These are phyloP conservation scores for Aphrocallistes beatrix DNA, from an alignment of 37 sponge, comb jelly and placozoan species.

Conservation along the genomic window DNA sequence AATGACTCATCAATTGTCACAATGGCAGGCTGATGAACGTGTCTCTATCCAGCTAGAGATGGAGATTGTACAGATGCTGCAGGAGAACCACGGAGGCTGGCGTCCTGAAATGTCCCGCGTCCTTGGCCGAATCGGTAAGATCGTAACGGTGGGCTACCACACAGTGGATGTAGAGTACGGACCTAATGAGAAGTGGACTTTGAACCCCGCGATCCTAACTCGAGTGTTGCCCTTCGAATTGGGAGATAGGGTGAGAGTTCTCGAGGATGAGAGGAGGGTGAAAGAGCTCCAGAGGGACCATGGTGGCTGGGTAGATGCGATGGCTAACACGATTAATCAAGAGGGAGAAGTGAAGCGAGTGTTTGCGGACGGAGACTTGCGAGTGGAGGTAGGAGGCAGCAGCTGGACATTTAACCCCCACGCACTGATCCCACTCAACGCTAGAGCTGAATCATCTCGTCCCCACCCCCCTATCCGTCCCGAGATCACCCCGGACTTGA, in stretches of 20 bases:
- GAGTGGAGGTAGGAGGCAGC: background rate
- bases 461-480: background rate
- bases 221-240: background rate
- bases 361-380: background rate
- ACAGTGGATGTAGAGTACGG: background rate
- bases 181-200: background rate
- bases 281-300: background rate
- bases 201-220: background rate
- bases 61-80: background rate
- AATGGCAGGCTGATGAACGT: background rate
- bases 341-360: conserved; percentile 15
- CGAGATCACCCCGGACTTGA: background rate
- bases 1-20: no score
- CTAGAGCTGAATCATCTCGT: background rate
- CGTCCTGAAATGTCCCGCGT: background rate
- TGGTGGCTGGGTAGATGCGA: background rate
- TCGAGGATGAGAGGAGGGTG: background rate
- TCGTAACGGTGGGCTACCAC: background rate
- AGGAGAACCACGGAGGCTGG: background rate
- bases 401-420: conserved; percentile 10
- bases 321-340: background rate
- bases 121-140: background rate
- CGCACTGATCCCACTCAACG: background rate
- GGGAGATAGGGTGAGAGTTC: background rate
- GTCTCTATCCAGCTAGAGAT: background rate